These are phyloP conservation scores for Shinisaurus crocodilurus DNA, from an alignment of 2,113 vertebrate genomes.

Conservation along the genomic window DNA sequence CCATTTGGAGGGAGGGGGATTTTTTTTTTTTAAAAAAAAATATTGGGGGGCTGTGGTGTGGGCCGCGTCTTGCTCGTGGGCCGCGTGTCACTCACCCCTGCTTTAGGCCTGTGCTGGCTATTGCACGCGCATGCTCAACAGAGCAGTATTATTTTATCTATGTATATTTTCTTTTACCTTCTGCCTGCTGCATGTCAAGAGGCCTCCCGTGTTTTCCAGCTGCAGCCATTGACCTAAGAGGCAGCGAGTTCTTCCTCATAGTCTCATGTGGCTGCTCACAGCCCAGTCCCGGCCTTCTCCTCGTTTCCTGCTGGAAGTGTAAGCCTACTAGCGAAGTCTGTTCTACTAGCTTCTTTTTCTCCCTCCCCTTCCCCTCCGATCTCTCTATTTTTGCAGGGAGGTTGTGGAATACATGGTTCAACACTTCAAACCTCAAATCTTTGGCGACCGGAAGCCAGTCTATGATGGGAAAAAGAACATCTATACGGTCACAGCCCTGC, in stretches of 20 bases:
- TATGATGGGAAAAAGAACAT: conserved; percentile 99
- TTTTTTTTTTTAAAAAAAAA: too few species aligned
- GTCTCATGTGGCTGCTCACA: not conserved
- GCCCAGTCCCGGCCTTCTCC: not conserved
- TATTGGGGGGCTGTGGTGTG: too few species aligned
- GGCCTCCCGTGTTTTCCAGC: not conserved
- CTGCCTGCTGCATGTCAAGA: not conserved
- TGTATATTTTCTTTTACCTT: not conserved
- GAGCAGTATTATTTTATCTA: not conserved
- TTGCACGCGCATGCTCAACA: not conserved
- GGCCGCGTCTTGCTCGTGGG: too few species aligned
- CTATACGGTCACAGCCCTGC: conserved; percentile 96
- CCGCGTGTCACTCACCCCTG: too few species aligned
- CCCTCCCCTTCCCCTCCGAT: not conserved
- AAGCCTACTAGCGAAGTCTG: not conserved
- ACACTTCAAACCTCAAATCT: conserved; percentile 99
- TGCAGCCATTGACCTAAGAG: not conserved
- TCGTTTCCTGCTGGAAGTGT: not conserved
- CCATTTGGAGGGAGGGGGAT: too few species aligned
- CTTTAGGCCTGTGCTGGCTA: not conserved
- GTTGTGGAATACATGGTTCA: conserved; percentile 99
- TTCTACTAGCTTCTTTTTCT: not conserved
- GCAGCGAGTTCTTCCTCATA: fast-evolving
- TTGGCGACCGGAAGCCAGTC: conserved; percentile 96
- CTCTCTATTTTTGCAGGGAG: conserved; percentile 79